A percentile compares a stretch with the other conserved stretches of the same genome.
Evolutionary conservation across 2,113 vertebrate species (phyloP).

Genomic region (Calyptommatus sinebrachiatus): DNA sequence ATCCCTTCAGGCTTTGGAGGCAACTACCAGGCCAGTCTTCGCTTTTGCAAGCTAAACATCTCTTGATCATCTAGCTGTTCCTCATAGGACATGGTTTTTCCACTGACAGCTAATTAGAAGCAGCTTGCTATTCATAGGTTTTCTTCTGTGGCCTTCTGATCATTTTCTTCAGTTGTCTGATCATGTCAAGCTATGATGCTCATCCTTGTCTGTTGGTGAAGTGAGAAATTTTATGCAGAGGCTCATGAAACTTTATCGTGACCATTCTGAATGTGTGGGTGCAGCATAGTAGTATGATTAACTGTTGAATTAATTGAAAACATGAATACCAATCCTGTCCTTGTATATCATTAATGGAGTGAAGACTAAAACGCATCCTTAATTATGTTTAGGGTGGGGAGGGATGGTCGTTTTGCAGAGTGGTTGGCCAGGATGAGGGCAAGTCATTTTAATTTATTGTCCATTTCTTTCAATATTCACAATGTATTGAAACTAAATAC

Average conservation of each 20-base stretch:
- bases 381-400: not conserved
- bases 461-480: not conserved
- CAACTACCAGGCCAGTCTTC: too few relatives aligned
- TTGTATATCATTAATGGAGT: not conserved
- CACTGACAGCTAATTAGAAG: not conserved
- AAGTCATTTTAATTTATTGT: not conserved
- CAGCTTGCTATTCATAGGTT: not conserved
- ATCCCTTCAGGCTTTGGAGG: too few relatives aligned
- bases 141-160: not conserved
- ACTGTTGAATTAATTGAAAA: not conserved
- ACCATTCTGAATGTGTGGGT: not conserved
- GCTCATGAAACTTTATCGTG: not conserved
- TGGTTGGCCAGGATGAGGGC: not conserved
- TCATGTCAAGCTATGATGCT: not conserved
- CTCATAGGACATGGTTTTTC: too few relatives aligned
- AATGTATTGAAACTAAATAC: not conserved
- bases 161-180: not conserved
- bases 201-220: not conserved
- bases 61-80: too few relatives aligned
- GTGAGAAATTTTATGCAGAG: not conserved
- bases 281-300: not conserved
- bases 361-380: not conserved
- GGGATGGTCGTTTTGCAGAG: not conserved
- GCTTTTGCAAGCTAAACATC: too few relatives aligned
- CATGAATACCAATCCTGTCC: not conserved